Conservation (phyloP, 1,140 invertebrate genomes). For the Bombus superbus region DNA sequence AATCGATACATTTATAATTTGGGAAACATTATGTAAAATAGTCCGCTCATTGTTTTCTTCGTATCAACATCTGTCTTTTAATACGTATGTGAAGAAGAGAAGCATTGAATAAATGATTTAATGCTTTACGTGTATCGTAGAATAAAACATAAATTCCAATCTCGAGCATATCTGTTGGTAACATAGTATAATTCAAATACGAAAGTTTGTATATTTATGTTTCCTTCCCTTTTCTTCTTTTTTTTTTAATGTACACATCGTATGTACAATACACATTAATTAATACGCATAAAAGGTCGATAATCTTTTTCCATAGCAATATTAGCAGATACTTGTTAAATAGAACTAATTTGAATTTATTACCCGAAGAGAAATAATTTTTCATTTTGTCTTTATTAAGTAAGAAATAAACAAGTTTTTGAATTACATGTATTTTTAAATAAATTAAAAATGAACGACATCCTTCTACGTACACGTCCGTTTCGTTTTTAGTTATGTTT, state of each 20-base stretch:
- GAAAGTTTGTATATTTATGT: conserved; percentile 1
- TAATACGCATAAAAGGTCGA: not conserved
- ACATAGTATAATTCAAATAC: not conserved
- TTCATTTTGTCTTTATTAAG: not conserved
- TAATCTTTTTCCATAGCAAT: conserved; percentile 12
- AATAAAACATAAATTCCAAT: conserved; percentile 29
- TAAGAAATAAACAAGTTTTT: conserved; percentile 3
- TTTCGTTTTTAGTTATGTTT: not conserved
- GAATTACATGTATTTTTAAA: not conserved
- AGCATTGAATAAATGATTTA: conserved; percentile 25
- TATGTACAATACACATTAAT: not conserved
- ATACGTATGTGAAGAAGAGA: conserved; percentile 4
- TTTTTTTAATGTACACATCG: not conserved
- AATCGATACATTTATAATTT: conserved; percentile 19
- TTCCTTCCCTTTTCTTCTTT: not conserved
- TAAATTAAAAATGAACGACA: not conserved
- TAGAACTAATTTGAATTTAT: not conserved
- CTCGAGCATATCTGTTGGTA: not conserved
- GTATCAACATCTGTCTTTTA: conserved; percentile 32
- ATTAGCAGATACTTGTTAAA: conserved; percentile 12
- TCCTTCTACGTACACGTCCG: not conserved
- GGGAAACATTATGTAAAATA: conserved; percentile 34
- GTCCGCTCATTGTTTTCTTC: conserved; percentile 11
- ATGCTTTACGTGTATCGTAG: conserved; percentile 28
- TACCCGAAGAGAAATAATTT: not conserved